Base-by-base conservation (phyloP, 2,888 invertebrate species). In the Achlya flavicornis region DNA sequence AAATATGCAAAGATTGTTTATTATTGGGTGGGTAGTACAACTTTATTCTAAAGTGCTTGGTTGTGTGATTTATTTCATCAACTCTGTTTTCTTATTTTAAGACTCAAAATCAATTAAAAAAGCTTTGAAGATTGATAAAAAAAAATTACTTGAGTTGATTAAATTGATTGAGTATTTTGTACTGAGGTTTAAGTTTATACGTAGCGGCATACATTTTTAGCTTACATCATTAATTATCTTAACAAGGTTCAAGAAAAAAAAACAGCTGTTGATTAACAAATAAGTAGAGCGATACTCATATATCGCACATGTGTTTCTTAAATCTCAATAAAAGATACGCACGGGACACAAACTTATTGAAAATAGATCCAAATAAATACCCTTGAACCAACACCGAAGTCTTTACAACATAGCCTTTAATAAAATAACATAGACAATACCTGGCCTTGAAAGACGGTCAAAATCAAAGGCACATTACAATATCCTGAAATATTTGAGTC, bases 401-500 rank as follows among this genome's bases (percentile, higher is more conserved):
- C 12, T 41, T 57, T 57, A 65, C 63, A 19, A 60, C 60, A 46
- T 38, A 63, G 70, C 67, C 68, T 35, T 59, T 59, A 63, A 63
- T 67, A 75, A 63, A 70, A 71, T 64, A 66, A 67, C 12, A 43
- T 19, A 68, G 63, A 66, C 65, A 64, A 67, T 69, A 62, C 58
- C 16, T 69, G 76, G 68, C 78, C 77, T 78, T 76, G 76, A 68
- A 66, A 66, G 68, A 67, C 68, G 67, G 72, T 65, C 63, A 64
- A 63, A 69, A 72, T 71, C 70, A 74, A 73, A 75, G 70, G 67
- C 65, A 64, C 67, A 68, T n/a, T n/a, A 73, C 70, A 66, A 62
- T 69, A 70, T 69, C 71, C 69, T 67, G 72, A 63, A 66, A 66
- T 71, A 75, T 73, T 77, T 77, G 75, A 66, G 73, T 70, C 73